Base-by-base conservation (phyloP, 2,797 vertebrate genomes). In the Labeo calbasu region DNA sequence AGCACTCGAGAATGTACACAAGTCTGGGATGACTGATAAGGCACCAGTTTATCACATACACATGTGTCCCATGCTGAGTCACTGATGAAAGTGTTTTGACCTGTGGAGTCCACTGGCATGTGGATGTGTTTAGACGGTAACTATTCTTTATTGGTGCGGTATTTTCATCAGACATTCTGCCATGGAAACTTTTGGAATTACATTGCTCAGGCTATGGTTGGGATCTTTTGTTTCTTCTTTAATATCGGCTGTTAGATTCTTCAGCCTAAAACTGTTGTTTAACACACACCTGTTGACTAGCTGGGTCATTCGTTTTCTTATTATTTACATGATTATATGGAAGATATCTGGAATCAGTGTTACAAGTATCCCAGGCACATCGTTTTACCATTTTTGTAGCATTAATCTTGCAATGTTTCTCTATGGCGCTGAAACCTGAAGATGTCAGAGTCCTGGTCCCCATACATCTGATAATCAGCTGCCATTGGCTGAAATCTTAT, bases 121-220 rank as follows among this genome's bases (percentile, higher is more conserved):
- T 83, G 81, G 57, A 85, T 85, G 80, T 57, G 36, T 85, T 86
- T 84, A 81, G 5, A n/a, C 36, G n/a, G 1, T 36, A 70, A 85
- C 43, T 66, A 19, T 5, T 17, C 23, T 81, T 72, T 69, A 71
- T 28, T 78, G 76, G 53, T 59, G 70, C 23, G 2, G 59, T 71
- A 73, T 73, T 68, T 68, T 83, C 69, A 55, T 32, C 73, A 71
- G 75, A 61, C 11, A 21, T 51, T 71, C 53, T 46, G 15, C 21
- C 63, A 81, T 68, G 4, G 48, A 83, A 65, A 82, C 82, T 43
- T 55, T 51, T 65, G 25, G 13, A 63, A 71, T 70, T 66, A 21
- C 28, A n/a, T 78, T 66, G 79, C 59, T 59, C 10, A 46, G 28
- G n/a, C 43, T 77, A 63, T 82, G 17, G 51, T 77, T 86, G 15